Conservation (phyloP, 1,140 invertebrate species). For the Drosophila elegans region DNA sequence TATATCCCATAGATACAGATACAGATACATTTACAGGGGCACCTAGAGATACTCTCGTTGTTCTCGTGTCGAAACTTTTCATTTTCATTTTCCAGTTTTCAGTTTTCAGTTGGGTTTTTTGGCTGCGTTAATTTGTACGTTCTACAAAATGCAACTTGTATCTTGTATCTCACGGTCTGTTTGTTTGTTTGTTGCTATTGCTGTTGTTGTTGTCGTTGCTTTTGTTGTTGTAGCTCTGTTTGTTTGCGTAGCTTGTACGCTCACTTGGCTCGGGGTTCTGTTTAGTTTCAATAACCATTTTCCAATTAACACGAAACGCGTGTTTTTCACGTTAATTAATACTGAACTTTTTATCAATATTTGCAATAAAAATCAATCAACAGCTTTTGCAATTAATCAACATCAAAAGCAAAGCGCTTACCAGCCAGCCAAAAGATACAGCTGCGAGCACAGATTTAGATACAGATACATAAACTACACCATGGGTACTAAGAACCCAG, state of each 20-base stretch:
- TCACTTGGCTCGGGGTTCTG: slow-evolving; percentile 64
- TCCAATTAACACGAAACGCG: slow-evolving; percentile 81
- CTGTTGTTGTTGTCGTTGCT: no score
- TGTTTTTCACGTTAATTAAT: slow-evolving; percentile 84
- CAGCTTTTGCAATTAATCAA: slow-evolving; percentile 81
- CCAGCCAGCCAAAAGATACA: slow-evolving; percentile 22
- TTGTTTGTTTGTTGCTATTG: slow-evolving; percentile 66
- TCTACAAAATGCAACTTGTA: slow-evolving; percentile 78
- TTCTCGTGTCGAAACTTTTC: slow-evolving; percentile 62
- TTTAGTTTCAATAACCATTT: slow-evolving; percentile 83
- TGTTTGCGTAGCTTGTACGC: slow-evolving; percentile 68
- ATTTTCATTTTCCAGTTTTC: slow-evolving; percentile 4
- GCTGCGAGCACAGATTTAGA: slow-evolving; percentile 25
- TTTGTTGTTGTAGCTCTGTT: slow-evolving; percentile 48
- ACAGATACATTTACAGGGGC: slow-evolving; percentile 1
- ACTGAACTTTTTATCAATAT: slow-evolving; percentile 84
- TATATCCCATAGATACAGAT: slow-evolving; percentile 21
- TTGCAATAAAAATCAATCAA: slow-evolving; percentile 84
- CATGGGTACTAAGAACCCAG: neutral
- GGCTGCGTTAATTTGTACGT: slow-evolving; percentile 75
- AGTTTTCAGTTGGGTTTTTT: slow-evolving; percentile 47
- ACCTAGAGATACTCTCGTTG: slow-evolving; percentile 41
- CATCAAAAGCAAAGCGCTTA: slow-evolving; percentile 68
- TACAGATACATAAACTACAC: slow-evolving; percentile 18
- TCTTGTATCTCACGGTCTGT: slow-evolving; percentile 78